Evolutionary conservation across 2,797 vertebrate species (phyloP).

Genomic region (Lepus oiostolus): DNA sequence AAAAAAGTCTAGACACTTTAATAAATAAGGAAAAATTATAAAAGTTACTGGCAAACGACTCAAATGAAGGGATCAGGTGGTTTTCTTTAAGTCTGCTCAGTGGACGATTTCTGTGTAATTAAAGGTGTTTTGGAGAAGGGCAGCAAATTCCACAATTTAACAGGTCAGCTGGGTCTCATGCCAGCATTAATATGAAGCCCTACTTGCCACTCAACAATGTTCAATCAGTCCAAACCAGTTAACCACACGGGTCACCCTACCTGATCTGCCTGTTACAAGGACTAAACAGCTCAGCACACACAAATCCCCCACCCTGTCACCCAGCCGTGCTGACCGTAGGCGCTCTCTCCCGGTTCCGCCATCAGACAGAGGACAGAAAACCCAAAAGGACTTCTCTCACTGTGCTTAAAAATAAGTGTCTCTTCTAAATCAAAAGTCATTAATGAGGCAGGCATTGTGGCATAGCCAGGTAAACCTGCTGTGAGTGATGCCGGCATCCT

Average conservation of each 20-base stretch:
- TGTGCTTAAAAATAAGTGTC: not conserved
- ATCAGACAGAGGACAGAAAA: not conserved
- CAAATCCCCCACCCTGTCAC: not conserved
- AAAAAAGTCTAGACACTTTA: conserved; percentile 12
- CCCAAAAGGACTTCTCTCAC: not conserved
- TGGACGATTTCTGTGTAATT: not conserved
- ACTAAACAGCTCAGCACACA: not conserved
- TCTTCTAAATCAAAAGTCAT: conserved; percentile 13
- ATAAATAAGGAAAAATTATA: not conserved
- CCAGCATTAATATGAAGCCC: not conserved
- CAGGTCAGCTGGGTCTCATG: not conserved
- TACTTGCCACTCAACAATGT: not conserved
- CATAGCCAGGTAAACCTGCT: too few relatives aligned
- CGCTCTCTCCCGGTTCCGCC: not conserved
- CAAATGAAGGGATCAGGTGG: not conserved
- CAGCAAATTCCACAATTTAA: not conserved
- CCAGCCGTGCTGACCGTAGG: not conserved
- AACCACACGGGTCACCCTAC: not conserved
- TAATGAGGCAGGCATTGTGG: too few relatives aligned
- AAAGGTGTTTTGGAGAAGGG: conserved; percentile 20
- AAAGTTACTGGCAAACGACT: not conserved
- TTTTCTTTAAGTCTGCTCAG: not conserved
- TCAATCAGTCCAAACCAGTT: not conserved
- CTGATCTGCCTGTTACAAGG: not conserved
- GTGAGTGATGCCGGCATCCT: too few relatives aligned